Evolutionary conservation across 2,797 vertebrate genomes (phyloP), one percentile per base, ranked within the genome.

Genomic region (Botia kubotai): DNA sequence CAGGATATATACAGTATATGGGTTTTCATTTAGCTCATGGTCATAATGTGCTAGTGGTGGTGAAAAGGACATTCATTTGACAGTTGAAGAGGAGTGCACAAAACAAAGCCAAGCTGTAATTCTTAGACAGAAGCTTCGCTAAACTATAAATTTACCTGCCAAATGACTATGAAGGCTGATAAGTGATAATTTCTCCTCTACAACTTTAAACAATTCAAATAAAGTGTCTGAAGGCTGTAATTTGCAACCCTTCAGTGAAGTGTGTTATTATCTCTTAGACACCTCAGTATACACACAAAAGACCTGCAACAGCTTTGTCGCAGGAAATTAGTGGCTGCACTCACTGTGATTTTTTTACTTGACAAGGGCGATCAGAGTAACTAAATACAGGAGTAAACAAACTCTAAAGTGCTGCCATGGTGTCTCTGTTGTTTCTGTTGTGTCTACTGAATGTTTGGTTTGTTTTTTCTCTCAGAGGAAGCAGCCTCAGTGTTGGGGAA

Each of bases 401-500:
- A 74, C 16, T 72, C n/a, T 53, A 77, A 46, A 77, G 36, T 19
- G 33, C 33, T 70, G 8, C 29, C 55, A 33, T 36, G 1, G 21
- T 33, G 62, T 69, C 8, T 19, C 36, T 66, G 14, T 53, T 23
- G 13, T 19, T 36, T 65, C 16, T 72, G 10, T 53, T 50, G 48
- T 52, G 71, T 48, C 11, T 48, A 19, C 12, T 69, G 10, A 46
- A 33, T 68, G 14, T 67, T 5, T 6, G 19, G 60, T 12, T 52
- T 53, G 26, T 4, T 72, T 36, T 52, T n/a, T 69, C 12, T 1
- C 2, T 43, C 90, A 97, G 96, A 95, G 86, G 94, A 95, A 0
- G 93, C 95, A 0, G 96, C 96, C 1, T 82, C 95, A 66, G 90
- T 94, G 71, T 85, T 97, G 88, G 96, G 96, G 7, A 94, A 92